These are phyloP conservation scores for Lethenteron reissneri DNA, from an alignment of 2,113 vertebrate genomes.

Conservation along the genomic window DNA sequence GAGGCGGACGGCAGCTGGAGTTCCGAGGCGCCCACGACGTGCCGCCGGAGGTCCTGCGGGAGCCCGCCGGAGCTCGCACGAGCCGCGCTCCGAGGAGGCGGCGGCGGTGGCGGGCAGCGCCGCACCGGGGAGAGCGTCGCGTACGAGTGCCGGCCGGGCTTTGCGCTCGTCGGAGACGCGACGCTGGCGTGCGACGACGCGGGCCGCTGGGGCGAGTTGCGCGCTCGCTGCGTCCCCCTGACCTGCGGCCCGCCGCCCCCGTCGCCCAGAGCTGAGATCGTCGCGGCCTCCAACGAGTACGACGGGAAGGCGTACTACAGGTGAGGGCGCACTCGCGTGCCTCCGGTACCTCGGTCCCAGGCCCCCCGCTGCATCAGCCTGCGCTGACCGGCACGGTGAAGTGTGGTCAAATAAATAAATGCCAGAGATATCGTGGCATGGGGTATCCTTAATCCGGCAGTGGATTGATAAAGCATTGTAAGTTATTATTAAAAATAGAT, in stretches of 20 bases:
- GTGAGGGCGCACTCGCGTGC: slow-evolving; percentile 23
- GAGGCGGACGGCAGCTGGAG: slow-evolving; percentile 53
- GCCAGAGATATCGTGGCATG: no score
- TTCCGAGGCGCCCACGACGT: slow-evolving; percentile 44
- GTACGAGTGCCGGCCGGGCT: slow-evolving; percentile 56
- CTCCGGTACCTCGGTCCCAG: no score
- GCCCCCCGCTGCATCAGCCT: no score
- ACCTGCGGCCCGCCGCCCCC: slow-evolving; percentile 52
- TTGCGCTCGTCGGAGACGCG: slow-evolving; percentile 30
- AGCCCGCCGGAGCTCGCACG: slow-evolving; percentile 25
- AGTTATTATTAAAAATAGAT: no score
- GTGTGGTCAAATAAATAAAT: no score
- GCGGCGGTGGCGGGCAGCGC: no score
- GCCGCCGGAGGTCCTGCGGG: slow-evolving; percentile 33
- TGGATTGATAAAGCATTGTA: no score
- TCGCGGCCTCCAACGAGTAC: slow-evolving; percentile 36
- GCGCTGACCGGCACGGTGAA: no score
- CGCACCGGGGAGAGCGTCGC: slow-evolving; percentile 32
- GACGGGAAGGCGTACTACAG: slow-evolving; percentile 54
- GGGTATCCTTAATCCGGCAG: no score
- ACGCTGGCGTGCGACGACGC: slow-evolving; percentile 42
- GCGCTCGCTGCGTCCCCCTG: slow-evolving; percentile 43
- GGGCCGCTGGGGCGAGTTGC: slow-evolving; percentile 50
- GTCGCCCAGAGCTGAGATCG: slow-evolving; percentile 31
- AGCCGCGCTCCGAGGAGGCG: no score